These are phyloP conservation scores for Microchrysa polita DNA, from an alignment of 2,888 invertebrate genomes.

Conservation along the genomic window DNA sequence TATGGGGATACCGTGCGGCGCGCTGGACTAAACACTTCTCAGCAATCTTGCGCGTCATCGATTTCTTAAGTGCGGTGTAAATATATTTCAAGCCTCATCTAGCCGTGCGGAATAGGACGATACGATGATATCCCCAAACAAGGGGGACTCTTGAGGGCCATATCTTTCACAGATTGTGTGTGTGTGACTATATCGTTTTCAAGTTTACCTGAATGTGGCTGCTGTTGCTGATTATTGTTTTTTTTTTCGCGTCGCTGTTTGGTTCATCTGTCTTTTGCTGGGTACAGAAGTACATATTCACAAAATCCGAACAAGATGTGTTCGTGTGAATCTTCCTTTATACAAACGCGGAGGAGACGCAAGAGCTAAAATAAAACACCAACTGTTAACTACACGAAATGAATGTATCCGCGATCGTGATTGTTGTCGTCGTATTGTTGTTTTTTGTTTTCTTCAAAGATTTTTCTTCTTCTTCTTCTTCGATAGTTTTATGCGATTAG, in stretches of 20 bases:
- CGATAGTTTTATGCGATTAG: constrained; percentile 45
- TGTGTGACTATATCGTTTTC: constrained; percentile 43
- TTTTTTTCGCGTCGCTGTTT: background rate
- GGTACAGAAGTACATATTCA: constrained; percentile 1
- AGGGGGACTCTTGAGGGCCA: constrained; percentile 34
- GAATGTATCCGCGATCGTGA: constrained; percentile 38
- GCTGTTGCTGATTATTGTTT: too few species aligned
- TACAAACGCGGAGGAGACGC: too few species aligned
- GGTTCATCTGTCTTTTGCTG: background rate
- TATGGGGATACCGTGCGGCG: constrained; percentile 39
- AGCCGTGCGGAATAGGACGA: too few species aligned
- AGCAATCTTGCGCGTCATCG: background rate
- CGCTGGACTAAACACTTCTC: too few species aligned
- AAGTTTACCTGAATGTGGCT: constrained; percentile 26
- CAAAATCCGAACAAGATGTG: background rate
- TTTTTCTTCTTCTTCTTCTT: constrained; percentile 23
- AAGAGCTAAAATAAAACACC: too few species aligned
- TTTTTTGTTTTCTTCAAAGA: constrained; percentile 9
- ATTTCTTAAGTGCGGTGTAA: background rate
- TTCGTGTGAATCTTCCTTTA: too few species aligned
- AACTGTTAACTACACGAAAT: constrained; percentile 18
- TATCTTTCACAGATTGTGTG: constrained; percentile 36
- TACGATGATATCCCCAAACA: too few species aligned
- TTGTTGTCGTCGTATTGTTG: constrained; percentile 18
- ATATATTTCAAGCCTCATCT: too few species aligned